These are phyloP conservation scores for Perizoma flavofasciatum DNA, from an alignment of 2,888 invertebrate genomes.

Conservation along the genomic window DNA sequence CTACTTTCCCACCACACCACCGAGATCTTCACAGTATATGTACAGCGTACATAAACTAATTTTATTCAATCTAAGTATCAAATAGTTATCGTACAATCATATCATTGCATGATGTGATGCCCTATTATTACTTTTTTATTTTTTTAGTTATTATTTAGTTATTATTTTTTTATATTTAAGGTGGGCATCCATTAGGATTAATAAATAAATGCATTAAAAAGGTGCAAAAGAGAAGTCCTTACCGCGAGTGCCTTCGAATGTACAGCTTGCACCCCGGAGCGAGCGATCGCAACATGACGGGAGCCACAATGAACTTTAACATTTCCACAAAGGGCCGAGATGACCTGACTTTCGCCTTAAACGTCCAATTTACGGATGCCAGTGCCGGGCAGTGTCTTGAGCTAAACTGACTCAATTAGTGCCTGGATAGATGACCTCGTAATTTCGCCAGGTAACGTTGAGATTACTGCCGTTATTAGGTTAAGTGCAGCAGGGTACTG, in stretches of 20 bases:
- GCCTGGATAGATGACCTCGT: conserved; percentile 77
- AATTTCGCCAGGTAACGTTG: conserved; percentile 70
- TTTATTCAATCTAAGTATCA: too few species aligned
- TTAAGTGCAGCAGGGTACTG: conserved; percentile 62
- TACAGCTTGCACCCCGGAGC: conserved; percentile 65
- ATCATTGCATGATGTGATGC: too few species aligned
- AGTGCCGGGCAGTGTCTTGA: conserved; percentile 74
- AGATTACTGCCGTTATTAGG: conserved; percentile 70
- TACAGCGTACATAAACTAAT: too few species aligned
- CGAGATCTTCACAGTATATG: too few species aligned
- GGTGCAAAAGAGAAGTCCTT: conserved; percentile 39
- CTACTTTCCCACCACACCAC: too few species aligned
- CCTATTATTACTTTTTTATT: too few species aligned
- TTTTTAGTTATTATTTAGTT: too few species aligned
- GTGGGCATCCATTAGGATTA: too few species aligned
- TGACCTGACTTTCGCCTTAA: conserved; percentile 78
- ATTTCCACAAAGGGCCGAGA: conserved; percentile 74
- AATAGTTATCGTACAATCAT: too few species aligned
- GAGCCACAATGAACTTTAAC: conserved; percentile 76
- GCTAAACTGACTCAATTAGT: conserved; percentile 83
- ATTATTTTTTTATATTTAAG: too few species aligned
- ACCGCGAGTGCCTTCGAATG: conserved; percentile 48
- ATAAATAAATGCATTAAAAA: too few species aligned
- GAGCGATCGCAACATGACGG: conserved; percentile 68
- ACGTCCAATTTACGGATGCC: conserved; percentile 78